phyloP scores from a whole-genome alignment of 2,888 invertebrate species.

The Octonoba sinensis region DNA sequence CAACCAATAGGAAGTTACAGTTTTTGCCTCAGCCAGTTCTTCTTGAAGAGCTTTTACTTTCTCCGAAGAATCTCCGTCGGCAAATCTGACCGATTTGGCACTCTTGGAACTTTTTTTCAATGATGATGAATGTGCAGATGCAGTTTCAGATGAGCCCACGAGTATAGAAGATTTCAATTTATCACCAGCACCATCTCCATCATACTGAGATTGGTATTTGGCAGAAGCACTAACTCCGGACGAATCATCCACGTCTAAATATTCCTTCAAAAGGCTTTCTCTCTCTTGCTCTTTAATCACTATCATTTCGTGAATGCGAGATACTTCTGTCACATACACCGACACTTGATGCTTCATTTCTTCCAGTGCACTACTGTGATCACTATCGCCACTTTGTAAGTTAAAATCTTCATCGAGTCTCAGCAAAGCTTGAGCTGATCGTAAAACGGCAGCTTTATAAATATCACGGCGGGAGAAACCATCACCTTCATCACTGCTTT shows the following conservation, averaged over 20 bases:
- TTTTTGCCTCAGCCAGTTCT: slow-evolving; percentile 23
- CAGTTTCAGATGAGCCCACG: background rate
- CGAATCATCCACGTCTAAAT: background rate
- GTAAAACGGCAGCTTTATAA: slow-evolving; percentile 42
- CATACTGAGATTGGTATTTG: slow-evolving; percentile 12
- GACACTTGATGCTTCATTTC: slow-evolving; percentile 43
- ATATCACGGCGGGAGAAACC: slow-evolving; percentile 31
- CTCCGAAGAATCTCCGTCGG: background rate
- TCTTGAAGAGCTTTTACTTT: slow-evolving; percentile 8
- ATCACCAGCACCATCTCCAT: background rate
- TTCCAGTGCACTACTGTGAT: slow-evolving; percentile 23
- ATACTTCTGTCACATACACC: slow-evolving; percentile 46
- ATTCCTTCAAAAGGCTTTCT: slow-evolving; percentile 36
- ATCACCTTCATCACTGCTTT: slow-evolving; percentile 14
- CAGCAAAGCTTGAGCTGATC: slow-evolving; percentile 36
- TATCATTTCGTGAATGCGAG: slow-evolving; percentile 46
- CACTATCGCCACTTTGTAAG: background rate
- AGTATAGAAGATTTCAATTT: background rate
- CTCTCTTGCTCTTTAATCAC: slow-evolving; percentile 38
- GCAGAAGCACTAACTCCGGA: background rate
- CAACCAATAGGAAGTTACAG: slow-evolving; percentile 10
- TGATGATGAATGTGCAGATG: too few relatives aligned
- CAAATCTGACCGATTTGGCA: background rate
- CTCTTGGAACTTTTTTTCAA: background rate
- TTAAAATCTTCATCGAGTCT: slow-evolving; percentile 27